phyloP scores from a whole-genome alignment of 2,113 vertebrate species.

The Hyperoodon ampullatus region DNA sequence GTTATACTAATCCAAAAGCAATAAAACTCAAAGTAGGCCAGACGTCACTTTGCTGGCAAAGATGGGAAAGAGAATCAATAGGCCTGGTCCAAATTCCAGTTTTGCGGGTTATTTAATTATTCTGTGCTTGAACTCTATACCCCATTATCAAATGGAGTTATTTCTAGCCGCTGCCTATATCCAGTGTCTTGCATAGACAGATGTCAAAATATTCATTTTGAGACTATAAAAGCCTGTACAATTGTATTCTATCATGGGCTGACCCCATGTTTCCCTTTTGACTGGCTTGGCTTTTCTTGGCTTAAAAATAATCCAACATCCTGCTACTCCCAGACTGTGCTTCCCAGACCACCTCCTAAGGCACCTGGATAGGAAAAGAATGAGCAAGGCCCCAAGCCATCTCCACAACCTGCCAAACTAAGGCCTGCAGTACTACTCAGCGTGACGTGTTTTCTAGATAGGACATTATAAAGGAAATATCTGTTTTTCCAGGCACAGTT shows the following conservation, averaged over 20 bases:
- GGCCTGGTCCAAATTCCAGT: constrained; percentile 31
- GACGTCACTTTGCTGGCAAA: background rate
- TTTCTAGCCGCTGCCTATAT: background rate
- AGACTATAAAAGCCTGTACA: background rate
- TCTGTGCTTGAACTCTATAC: background rate
- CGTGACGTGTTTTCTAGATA: background rate
- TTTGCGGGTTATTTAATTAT: constrained; percentile 7
- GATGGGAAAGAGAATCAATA: background rate
- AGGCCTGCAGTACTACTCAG: background rate
- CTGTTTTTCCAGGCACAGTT: background rate
- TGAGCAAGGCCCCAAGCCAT: background rate
- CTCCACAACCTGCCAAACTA: background rate
- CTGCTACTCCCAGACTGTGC: background rate
- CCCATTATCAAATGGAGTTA: constrained; percentile 18
- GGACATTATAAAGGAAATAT: background rate
- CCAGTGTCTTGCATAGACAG: background rate
- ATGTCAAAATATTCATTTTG: background rate
- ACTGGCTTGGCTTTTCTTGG: background rate
- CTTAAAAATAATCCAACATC: constrained; percentile 36
- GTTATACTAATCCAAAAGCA: constrained; percentile 43
- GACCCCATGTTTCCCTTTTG: background rate
- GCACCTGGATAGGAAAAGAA: background rate
- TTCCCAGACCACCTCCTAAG: background rate
- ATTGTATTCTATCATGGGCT: background rate
- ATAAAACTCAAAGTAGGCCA: constrained; percentile 44